phyloP scores from a whole-genome alignment of 2,888 invertebrate genomes.

The Synergus laeviventris region DNA sequence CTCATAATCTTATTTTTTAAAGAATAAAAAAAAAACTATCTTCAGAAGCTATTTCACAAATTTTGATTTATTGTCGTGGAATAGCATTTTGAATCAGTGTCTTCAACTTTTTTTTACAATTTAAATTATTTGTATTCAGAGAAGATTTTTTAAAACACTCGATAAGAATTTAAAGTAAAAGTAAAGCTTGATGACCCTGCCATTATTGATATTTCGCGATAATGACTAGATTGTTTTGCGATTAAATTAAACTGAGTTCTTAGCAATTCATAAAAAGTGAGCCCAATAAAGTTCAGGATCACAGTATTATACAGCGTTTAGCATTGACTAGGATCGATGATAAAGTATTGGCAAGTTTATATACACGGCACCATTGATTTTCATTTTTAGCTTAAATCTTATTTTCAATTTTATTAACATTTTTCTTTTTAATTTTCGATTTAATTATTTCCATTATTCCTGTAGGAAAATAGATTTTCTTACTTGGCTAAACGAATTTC shows the following conservation, averaged over 20 bases:
- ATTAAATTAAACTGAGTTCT: constrained; percentile 7
- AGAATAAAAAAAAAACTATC: background rate
- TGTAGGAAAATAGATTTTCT: constrained; percentile 38
- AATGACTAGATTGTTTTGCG: constrained; percentile 16
- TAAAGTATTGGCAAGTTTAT: constrained; percentile 33
- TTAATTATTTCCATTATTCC: background rate
- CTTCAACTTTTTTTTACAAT: background rate
- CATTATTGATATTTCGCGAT: constrained; percentile 16
- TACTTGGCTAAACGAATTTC: constrained; percentile 63
- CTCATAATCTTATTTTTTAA: background rate
- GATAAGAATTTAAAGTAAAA: background rate
- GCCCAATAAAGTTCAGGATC: constrained; percentile 51
- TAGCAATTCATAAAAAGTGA: constrained; percentile 39
- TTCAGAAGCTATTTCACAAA: constrained; percentile 9
- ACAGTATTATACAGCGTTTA: constrained; percentile 52
- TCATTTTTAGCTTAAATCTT: constrained; percentile 38
- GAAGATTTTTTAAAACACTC: constrained; percentile 29
- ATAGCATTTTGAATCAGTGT: background rate
- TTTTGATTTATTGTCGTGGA: constrained; percentile 27
- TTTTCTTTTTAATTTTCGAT: constrained; percentile 29
- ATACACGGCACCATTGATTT: constrained; percentile 40
- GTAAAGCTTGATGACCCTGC: background rate
- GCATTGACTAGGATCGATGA: constrained; percentile 54
- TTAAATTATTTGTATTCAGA: background rate
- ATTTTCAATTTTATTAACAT: background rate